These are phyloP conservation scores for Dryocosmus kuriphilus DNA, from an alignment of 2,888 invertebrate species.

Conservation along the genomic window DNA sequence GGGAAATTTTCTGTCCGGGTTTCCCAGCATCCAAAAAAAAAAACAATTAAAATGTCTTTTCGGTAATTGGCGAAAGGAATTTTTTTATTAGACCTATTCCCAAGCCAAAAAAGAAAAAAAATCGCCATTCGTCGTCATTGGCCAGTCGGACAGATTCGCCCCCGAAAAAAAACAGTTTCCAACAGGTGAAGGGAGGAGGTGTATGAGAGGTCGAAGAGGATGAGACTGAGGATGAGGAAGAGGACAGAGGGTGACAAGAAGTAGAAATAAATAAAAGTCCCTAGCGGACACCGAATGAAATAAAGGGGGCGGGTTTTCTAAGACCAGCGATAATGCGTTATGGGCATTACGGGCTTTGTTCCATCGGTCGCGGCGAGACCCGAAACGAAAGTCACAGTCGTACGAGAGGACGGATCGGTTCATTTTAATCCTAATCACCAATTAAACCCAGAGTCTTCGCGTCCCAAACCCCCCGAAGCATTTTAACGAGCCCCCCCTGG, in stretches of 20 bases:
- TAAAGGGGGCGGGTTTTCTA: slow-evolving; percentile 58
- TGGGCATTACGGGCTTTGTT: slow-evolving; percentile 59
- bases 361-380: slow-evolving; percentile 51
- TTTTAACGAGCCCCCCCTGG: slow-evolving; percentile 77
- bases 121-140: slow-evolving; percentile 17
- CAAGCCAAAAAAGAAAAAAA: slow-evolving; percentile 14
- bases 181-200: neutral
- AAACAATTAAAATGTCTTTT: slow-evolving; percentile 29
- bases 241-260: slow-evolving; percentile 24
- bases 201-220: slow-evolving; percentile 8
- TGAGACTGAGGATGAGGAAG: neutral
- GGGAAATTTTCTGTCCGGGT: slow-evolving; percentile 26
- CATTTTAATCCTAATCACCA: slow-evolving; percentile 78
- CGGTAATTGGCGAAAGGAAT: slow-evolving; percentile 24
- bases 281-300: slow-evolving; percentile 49
- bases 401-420: slow-evolving; percentile 68
- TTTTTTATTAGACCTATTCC: slow-evolving; percentile 19
- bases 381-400: slow-evolving; percentile 57
- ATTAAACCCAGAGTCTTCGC: slow-evolving; percentile 75
- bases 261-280: slow-evolving; percentile 49
- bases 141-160: slow-evolving; percentile 9
- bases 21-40: slow-evolving; percentile 6
- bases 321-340: slow-evolving; percentile 62
- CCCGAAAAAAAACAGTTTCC: slow-evolving; percentile 20
- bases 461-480: slow-evolving; percentile 77